Evolutionary conservation across 2,797 vertebrate genomes (phyloP).

Genomic region (Yasuhikotakia modesta): DNA sequence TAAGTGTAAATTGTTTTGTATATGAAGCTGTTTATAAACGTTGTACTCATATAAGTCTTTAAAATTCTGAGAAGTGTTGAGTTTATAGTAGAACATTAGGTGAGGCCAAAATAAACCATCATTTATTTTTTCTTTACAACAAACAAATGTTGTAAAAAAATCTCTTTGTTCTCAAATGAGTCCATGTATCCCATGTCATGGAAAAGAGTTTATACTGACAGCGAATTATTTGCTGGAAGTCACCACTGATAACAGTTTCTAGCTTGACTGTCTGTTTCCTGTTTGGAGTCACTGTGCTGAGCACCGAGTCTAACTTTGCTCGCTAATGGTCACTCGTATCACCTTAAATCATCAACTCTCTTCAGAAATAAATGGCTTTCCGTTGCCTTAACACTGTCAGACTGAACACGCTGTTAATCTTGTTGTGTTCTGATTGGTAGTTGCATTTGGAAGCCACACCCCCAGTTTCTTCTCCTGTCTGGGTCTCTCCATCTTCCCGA

Average conservation of each 20-base stretch:
- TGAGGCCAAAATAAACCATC: conserved; percentile 12
- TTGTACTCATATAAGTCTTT: neutral
- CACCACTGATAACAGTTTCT: neutral
- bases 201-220: neutral
- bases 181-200: neutral
- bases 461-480: conserved; percentile 85
- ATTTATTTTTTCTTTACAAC: neutral
- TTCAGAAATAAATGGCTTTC: conserved; percentile 23
- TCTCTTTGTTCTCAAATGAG: neutral
- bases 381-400: neutral
- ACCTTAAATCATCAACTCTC: too few species aligned
- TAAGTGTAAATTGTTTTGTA: neutral
- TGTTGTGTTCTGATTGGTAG: conserved; percentile 54
- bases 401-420: neutral
- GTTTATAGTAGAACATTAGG: neutral
- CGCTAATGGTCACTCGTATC: too few species aligned
- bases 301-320: too few species aligned
- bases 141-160: too few species aligned
- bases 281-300: too few species aligned
- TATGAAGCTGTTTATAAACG: neutral
- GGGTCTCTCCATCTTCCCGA: conserved; percentile 87
- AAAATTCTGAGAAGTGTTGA: neutral
- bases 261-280: neutral
- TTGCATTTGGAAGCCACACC: conserved; percentile 69
- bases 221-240: neutral